Evolutionary conservation across 2,113 vertebrate species (phyloP), one percentile per base, ranked within the genome.

Genomic region (Myotis davidii): DNA sequence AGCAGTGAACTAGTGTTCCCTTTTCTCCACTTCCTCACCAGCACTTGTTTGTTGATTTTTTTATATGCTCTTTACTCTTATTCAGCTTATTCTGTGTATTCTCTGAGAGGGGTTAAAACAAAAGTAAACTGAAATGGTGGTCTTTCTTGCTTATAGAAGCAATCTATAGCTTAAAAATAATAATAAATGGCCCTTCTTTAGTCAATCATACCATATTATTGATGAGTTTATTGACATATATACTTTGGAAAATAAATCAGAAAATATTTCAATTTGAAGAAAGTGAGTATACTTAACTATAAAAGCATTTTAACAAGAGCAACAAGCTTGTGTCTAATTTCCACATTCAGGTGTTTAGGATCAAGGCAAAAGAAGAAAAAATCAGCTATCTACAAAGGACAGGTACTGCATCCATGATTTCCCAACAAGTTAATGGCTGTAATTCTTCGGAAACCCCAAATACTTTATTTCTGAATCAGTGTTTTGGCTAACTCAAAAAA

Each of bases 401-500:
- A 45, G 2, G 88, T 14, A 59, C 0, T 13, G 2, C 18, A 61
- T 12, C 67, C 4, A 34, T 18, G 13, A 54, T 27, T 94, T n/a
- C 1, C 25, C 76, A 69, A 42, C 1, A 90, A 42, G 17, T 39
- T 52, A 50, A 20, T 85, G 39, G 48, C 5, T 32, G 6, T 39
- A 6, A 2, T 25, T 85, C 12, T 70, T 61, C 23, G 14, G 45
- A 64, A 84, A 37, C 3, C n/a, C 7, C 12, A 16, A 11, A 13
- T n/a, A 6, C 14, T 77, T 52, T 92, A 37, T 74, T 89, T 91
- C 56, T 77, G 20, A 91, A 64, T 84, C 32, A 67, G 5, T 86
- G 34, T 73, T 37, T 29, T 70, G 74, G 16, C 21, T 85, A 21
- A 78, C n/a, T 89, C 77, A 76, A 74, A 78, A 95, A 94, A n/a